These are phyloP conservation scores for Heterotis niloticus DNA, from an alignment of 2,113 vertebrate species.

Conservation along the genomic window DNA sequence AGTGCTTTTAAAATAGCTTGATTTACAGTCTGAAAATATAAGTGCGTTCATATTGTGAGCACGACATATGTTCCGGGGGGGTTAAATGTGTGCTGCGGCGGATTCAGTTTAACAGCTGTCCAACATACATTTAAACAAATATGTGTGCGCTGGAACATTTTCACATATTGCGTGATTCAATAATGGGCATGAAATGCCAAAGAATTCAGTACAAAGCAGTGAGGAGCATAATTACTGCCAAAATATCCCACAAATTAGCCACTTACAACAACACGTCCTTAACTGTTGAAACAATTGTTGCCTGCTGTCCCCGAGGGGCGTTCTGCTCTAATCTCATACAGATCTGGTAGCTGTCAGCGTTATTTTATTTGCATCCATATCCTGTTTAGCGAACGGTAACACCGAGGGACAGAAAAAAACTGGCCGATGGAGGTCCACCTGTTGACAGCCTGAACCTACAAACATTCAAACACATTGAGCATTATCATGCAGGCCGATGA, in stretches of 20 bases:
- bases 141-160: no score
- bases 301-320: neutral
- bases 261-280: neutral
- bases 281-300: neutral
- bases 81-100: no score
- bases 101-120: no score
- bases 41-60: no score
- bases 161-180: no score
- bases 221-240: neutral
- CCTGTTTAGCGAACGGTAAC: neutral
- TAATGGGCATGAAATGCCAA: no score
- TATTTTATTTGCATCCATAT: neutral
- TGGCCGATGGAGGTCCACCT: no score
- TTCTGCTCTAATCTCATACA: neutral
- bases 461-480: neutral
- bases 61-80: no score
- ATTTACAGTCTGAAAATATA: no score
- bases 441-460: constrained; percentile 12
- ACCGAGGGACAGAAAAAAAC: neutral
- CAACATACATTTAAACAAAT: no score
- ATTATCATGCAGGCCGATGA: constrained; percentile 7
- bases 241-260: constrained; percentile 18
- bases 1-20: neutral
- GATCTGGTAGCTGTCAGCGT: neutral
- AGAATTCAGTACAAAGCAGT: neutral